A percentile compares a stretch with the other conserved stretches of the same genome.
These are phyloP conservation scores for Centropristis striata DNA, from an alignment of 2,113 vertebrate genomes.

Conservation along the genomic window DNA sequence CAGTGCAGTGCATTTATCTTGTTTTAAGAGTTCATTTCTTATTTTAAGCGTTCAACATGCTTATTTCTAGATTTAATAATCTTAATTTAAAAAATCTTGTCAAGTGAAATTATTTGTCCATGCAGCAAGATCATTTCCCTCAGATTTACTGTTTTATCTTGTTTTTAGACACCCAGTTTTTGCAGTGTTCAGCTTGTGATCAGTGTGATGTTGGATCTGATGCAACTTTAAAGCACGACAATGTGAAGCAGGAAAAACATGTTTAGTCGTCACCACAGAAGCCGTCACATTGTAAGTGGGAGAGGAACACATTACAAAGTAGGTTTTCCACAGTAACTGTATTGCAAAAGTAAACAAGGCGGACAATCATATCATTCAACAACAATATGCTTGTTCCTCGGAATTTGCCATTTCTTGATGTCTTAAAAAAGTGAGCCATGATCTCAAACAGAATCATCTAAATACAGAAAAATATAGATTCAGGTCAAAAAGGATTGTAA, in stretches of 20 bases:
- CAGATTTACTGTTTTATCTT: too few species aligned
- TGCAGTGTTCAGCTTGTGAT: conserved; percentile 4
- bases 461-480: conserved; percentile 78
- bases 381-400: conserved; percentile 76
- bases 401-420: conserved; percentile 59
- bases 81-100: too few species aligned
- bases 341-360: conserved; percentile 82
- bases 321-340: conserved; percentile 80
- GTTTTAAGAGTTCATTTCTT: too few species aligned
- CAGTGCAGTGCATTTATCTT: too few species aligned
- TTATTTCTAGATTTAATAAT: too few species aligned
- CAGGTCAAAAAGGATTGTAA: conserved; percentile 74
- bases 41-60: too few species aligned
- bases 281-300: conserved; percentile 51
- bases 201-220: conserved; percentile 32
- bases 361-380: conserved; percentile 78
- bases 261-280: conserved; percentile 60
- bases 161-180: too few species aligned
- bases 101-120: too few species aligned
- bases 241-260: conserved; percentile 38
- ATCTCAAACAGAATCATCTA: conserved; percentile 74
- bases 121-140: too few species aligned
- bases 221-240: conserved; percentile 37
- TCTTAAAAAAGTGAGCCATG: conserved; percentile 71
- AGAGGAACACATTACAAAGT: conserved; percentile 69